Evolutionary conservation across 2,888 invertebrate species (phyloP).

Genomic region (Mesochorus sp.): DNA sequence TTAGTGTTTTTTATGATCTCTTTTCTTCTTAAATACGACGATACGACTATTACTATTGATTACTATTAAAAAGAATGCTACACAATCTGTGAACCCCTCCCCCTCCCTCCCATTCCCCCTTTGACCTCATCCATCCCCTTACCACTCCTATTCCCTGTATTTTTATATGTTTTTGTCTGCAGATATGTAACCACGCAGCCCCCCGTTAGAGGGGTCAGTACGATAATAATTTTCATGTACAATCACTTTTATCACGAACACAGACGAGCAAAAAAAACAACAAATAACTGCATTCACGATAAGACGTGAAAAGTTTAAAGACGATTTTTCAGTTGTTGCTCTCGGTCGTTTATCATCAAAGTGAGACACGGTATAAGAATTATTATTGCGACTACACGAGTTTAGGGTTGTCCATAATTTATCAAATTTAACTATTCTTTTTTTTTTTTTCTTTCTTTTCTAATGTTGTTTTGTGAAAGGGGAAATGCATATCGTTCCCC

Average conservation of each 20-base stretch:
- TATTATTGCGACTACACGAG: conserved; percentile 70
- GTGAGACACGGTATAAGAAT: conserved; percentile 70
- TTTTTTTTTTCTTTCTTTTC: conserved; percentile 64
- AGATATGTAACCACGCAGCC: conserved; percentile 31
- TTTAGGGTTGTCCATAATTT: conserved; percentile 81
- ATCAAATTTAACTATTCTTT: conserved; percentile 61
- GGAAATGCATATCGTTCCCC: conserved; percentile 48
- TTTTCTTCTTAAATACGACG: conserved; percentile 77
- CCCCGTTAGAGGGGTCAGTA: conserved; percentile 8
- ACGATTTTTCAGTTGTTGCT: conserved; percentile 15
- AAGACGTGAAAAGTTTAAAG: background rate
- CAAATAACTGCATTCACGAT: background rate
- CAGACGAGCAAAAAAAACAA: background rate
- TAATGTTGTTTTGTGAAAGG: conserved; percentile 12
- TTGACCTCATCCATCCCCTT: background rate
- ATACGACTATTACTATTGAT: conserved; percentile 75
- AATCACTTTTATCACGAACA: conserved; percentile 45
- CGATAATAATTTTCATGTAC: conserved; percentile 24
- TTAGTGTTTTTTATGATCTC: conserved; percentile 83
- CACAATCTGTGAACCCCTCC: conserved; percentile 76
- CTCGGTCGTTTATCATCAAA: conserved; percentile 66
- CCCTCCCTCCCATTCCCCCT: conserved; percentile 9
- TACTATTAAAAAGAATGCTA: conserved; percentile 75
- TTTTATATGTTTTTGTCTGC: conserved; percentile 70
- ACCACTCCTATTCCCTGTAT: conserved; percentile 61